A percentile compares a stretch with the other conserved stretches of the same genome.
These are phyloP conservation scores for Trachelus troglodyta DNA, from an alignment of 2,888 invertebrate species.

Conservation along the genomic window DNA sequence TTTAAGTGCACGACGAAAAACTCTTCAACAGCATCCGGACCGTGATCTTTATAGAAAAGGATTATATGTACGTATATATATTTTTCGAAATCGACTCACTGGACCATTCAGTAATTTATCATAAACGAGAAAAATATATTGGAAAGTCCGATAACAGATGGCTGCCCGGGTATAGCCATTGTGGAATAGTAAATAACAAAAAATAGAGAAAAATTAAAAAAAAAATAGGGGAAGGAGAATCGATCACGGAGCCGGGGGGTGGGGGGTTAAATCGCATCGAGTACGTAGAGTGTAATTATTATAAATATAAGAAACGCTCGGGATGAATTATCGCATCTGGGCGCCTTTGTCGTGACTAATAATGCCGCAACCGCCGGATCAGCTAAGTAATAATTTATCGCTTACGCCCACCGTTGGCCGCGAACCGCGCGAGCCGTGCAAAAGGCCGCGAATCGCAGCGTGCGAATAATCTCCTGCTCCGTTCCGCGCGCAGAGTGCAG, in stretches of 20 bases:
- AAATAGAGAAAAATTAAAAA: neutral
- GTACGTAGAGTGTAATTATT: constrained; percentile 39
- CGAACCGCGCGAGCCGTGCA: constrained; percentile 5
- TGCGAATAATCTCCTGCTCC: neutral
- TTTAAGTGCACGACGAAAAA: constrained; percentile 10
- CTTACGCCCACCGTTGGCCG: constrained; percentile 21
- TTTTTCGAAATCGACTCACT: neutral
- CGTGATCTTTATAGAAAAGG: no score
- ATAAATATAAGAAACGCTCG: constrained; percentile 40
- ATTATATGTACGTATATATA: no score
- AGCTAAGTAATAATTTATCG: constrained; percentile 41
- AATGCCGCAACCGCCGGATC: constrained; percentile 36
- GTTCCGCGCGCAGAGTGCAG: neutral
- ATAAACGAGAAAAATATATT: neutral
- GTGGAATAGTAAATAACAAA: neutral
- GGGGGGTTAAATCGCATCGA: neutral
- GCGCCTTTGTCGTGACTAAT: constrained; percentile 47
- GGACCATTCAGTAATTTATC: neutral
- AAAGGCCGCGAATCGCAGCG: neutral
- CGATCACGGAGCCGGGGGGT: no score
- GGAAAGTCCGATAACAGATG: constrained; percentile 40
- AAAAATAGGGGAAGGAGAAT: constrained; percentile 3
- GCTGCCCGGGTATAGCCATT: constrained; percentile 12
- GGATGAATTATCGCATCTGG: constrained; percentile 40
- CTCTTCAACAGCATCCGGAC: neutral